phyloP scores from a whole-genome alignment of 2,797 vertebrate genomes.

The Balearica regulorum region DNA sequence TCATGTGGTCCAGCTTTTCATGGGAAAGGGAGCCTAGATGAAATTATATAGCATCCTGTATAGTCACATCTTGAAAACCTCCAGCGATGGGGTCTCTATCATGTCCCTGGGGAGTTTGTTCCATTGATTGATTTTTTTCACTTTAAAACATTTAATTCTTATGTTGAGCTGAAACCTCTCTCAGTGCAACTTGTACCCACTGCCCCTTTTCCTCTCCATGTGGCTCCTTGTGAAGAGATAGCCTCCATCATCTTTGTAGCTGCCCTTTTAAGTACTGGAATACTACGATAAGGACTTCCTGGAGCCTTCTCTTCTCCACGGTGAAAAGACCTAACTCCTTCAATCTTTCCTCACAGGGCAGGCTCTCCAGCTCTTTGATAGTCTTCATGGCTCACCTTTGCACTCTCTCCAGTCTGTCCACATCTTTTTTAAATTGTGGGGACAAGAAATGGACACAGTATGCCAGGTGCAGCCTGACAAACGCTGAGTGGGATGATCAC shows the following conservation, averaged over 20 bases:
- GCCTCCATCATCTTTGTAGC: not conserved
- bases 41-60: not conserved
- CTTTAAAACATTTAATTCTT: not conserved
- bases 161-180: not conserved
- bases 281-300: not conserved
- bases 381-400: not conserved
- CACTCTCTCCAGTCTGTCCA: not conserved
- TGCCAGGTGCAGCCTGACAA: not conserved
- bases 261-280: not conserved
- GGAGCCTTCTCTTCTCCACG: not conserved
- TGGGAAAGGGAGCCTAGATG: not conserved
- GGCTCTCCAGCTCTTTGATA: not conserved
- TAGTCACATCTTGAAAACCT: not conserved
- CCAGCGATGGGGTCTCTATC: not conserved
- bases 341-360: not conserved
- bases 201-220: not conserved
- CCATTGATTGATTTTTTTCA: not conserved
- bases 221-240: not conserved
- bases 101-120: not conserved
- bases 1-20: not conserved
- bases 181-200: not conserved
- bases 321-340: not conserved
- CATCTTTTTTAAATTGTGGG: not conserved
- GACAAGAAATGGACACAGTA: not conserved
- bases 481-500: not conserved